These are phyloP conservation scores for Setipinna tenuifilis DNA, from an alignment of 2,797 vertebrate genomes.

Conservation along the genomic window DNA sequence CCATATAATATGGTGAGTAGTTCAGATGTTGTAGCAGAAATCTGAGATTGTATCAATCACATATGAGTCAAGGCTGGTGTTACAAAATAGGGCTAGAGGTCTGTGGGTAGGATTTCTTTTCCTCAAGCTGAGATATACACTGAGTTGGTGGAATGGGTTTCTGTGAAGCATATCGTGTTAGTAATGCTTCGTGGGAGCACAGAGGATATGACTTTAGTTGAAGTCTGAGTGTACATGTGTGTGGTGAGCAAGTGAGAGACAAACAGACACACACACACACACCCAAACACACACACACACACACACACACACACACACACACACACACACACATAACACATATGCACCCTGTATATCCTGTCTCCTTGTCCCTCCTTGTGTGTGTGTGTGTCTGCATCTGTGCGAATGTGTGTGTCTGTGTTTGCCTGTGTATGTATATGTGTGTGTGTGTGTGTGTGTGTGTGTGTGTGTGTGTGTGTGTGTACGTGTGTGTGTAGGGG, in stretches of 20 bases:
- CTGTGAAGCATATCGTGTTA: conserved; percentile 6
- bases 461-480: conserved; percentile 18
- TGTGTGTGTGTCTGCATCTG: too few relatives aligned
- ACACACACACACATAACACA: not conserved
- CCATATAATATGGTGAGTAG: not conserved
- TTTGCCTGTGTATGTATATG: not conserved
- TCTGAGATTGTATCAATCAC: not conserved
- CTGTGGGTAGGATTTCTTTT: conserved; percentile 10
- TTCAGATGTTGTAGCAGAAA: not conserved
- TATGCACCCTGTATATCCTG: too few relatives aligned
- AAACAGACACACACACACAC: not conserved
- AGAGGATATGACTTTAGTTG: conserved; percentile 35
- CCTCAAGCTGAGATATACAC: not conserved
- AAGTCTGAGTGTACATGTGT: not conserved
- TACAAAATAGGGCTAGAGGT: not conserved
- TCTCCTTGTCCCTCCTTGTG: too few relatives aligned
- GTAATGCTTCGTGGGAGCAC: conserved; percentile 31
- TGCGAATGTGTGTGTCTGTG: too few relatives aligned
- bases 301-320: not conserved
- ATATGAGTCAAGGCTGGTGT: not conserved
- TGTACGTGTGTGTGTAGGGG: conserved; percentile 8
- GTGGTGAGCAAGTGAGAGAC: not conserved
- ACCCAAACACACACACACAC: not conserved
- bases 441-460: conserved; percentile 14
- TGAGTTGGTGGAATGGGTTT: conserved; percentile 11